A percentile compares a stretch with the other conserved stretches of the same genome.
Conservation (phyloP, 2,797 vertebrate genomes). For the Acanthurus leucopareius region DNA sequence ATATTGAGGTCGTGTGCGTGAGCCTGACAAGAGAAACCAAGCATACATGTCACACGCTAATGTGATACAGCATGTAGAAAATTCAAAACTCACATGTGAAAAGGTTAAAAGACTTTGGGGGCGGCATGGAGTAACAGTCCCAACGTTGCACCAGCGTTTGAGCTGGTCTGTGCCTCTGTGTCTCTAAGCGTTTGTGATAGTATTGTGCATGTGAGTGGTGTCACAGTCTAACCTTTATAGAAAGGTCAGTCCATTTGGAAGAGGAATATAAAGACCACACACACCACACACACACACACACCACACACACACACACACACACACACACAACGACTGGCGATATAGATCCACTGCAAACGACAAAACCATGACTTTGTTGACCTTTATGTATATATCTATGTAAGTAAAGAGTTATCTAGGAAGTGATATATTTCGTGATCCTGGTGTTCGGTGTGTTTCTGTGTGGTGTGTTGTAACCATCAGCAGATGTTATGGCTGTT, state of each 20-base stretch:
- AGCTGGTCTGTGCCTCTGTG: constrained; percentile 48
- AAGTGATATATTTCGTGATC: constrained; percentile 40
- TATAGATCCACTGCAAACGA: constrained; percentile 64
- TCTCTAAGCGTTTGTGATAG: constrained; percentile 53
- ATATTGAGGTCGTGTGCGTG: neutral
- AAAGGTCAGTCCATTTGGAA: constrained; percentile 79
- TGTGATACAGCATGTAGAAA: constrained; percentile 16
- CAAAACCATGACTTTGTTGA: constrained; percentile 67
- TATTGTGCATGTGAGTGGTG: constrained; percentile 81
- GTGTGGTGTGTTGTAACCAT: constrained; percentile 14
- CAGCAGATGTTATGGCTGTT: neutral
- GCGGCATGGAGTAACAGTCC: constrained; percentile 41
- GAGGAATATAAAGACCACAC: constrained; percentile 65
- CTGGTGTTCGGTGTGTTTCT: constrained; percentile 7
- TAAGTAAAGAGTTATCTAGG: constrained; percentile 55
- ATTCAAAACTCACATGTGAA: constrained; percentile 29
- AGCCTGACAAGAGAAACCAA: neutral
- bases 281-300: neutral
- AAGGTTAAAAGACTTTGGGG: constrained; percentile 60
- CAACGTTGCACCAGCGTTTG: constrained; percentile 45
- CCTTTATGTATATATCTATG: constrained; percentile 67
- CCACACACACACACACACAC: constrained; percentile 53
- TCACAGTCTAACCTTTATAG: constrained; percentile 79
- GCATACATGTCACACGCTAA: neutral
- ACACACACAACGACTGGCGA: constrained; percentile 61